Conservation (phyloP, 2,113 vertebrate species). For the Eulacestoma nigropectus region DNA sequence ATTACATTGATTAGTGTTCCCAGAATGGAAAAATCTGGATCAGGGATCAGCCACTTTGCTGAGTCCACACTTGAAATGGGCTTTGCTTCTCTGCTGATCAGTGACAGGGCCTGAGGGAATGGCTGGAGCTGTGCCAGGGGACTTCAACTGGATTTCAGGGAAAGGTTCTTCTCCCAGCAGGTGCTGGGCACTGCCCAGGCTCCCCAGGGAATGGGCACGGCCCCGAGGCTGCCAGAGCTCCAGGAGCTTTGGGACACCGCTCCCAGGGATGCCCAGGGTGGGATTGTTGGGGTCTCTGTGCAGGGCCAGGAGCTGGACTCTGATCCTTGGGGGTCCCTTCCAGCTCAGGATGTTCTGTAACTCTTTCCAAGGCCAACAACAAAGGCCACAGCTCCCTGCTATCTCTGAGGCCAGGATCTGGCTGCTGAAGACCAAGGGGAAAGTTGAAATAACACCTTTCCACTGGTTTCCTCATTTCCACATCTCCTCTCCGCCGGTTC, state of each 20-base stretch:
- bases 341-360: not conserved
- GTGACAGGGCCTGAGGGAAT: not conserved
- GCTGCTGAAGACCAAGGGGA: not conserved
- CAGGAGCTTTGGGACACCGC: fast-evolving
- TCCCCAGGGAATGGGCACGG: not conserved
- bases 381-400: not conserved
- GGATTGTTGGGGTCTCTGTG: not conserved
- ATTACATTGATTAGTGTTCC: not conserved
- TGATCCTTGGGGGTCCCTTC: not conserved
- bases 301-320: fast-evolving
- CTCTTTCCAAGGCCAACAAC: not conserved
- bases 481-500: fast-evolving
- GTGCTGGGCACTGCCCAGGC: not conserved
- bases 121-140: not conserved
- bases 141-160: fast-evolving
- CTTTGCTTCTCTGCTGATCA: not conserved
- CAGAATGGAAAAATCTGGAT: not conserved
- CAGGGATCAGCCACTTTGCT: not conserved
- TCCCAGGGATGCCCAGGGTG: not conserved
- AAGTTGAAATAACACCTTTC: not conserved
- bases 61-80: not conserved
- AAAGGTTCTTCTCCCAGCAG: not conserved
- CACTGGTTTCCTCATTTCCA: not conserved
- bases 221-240: not conserved
- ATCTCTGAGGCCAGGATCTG: not conserved